Conservation (phyloP, 1,140 invertebrate genomes). For the Drosophila eugracilis region DNA sequence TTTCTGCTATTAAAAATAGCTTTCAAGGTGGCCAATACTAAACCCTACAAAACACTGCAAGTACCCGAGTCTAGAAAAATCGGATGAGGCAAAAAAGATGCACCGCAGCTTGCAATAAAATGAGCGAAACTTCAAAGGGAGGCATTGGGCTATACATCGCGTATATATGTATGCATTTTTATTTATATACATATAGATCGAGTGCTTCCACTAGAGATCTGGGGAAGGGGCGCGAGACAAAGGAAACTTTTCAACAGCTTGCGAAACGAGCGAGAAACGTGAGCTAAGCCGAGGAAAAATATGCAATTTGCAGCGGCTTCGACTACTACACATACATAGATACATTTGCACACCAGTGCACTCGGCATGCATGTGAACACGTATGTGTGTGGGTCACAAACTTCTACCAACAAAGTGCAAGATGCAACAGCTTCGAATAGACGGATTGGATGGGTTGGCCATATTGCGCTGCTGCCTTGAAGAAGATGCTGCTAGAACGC, state of each 20-base stretch:
- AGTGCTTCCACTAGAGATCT: not conserved
- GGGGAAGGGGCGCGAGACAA: constrained; percentile 30
- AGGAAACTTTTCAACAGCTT: constrained; percentile 65
- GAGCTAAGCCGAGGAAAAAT: constrained; percentile 57
- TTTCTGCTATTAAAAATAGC: too few species aligned
- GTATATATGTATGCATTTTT: too few species aligned
- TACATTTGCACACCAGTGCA: constrained; percentile 4
- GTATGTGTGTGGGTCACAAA: constrained; percentile 31
- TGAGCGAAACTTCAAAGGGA: constrained; percentile 43
- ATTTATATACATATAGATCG: constrained; percentile 30
- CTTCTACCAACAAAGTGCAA: constrained; percentile 47
- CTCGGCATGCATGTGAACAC: not conserved
- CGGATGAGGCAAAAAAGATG: constrained; percentile 11
- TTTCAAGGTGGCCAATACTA: not conserved
- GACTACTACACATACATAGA: constrained; percentile 15
- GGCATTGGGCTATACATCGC: constrained; percentile 12
- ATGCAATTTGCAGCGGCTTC: constrained; percentile 52
- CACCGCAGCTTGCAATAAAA: constrained; percentile 43
- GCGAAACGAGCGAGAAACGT: constrained; percentile 66
- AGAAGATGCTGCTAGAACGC: constrained; percentile 45
- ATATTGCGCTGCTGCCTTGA: constrained; percentile 42
- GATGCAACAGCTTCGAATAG: constrained; percentile 42
- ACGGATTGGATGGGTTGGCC: constrained; percentile 39
- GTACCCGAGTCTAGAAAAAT: not conserved
- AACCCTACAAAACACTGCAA: not conserved